Conservation (phyloP, 2,113 vertebrate species). For the Gallinago jamesoni region DNA sequence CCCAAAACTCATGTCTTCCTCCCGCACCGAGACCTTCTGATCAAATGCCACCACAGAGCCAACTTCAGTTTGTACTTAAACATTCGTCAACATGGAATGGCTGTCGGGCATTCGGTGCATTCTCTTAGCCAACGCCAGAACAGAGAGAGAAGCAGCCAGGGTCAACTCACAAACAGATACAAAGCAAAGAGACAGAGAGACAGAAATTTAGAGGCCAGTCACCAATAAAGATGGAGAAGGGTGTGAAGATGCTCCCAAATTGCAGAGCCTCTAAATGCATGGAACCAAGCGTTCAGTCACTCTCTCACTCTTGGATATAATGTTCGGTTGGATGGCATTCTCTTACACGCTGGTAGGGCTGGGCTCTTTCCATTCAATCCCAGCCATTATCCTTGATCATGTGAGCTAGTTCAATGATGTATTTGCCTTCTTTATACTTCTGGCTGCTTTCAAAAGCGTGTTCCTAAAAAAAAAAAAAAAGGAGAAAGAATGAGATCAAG, state of each 20-base stretch:
- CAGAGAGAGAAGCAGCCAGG: slow-evolving; percentile 78
- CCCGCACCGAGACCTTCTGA: not conserved
- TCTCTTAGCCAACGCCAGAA: slow-evolving; percentile 76
- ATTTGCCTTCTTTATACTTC: slow-evolving; percentile 99
- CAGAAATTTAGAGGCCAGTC: slow-evolving; percentile 80
- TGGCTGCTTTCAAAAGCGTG: slow-evolving; percentile 98
- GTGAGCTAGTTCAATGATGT: slow-evolving; percentile 98
- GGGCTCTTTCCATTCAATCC: slow-evolving; percentile 81
- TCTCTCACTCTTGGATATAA: slow-evolving; percentile 79
- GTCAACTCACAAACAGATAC: slow-evolving; percentile 82
- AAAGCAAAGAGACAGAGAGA: slow-evolving; percentile 86
- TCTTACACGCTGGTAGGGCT: slow-evolving; percentile 60
- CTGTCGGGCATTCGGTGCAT: slow-evolving; percentile 53
- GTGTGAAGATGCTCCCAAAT: slow-evolving; percentile 74
- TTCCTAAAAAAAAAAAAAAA: slow-evolving; percentile 77
- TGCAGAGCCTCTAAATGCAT: slow-evolving; percentile 79
- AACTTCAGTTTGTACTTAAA: not conserved
- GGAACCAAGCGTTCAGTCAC: slow-evolving; percentile 82
- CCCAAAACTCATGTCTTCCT: slow-evolving; percentile 26
- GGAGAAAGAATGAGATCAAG: not conserved
- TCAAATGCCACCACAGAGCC: slow-evolving; percentile 16
- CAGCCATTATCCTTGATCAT: slow-evolving; percentile 99
- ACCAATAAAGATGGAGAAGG: slow-evolving; percentile 77
- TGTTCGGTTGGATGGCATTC: slow-evolving; percentile 77
- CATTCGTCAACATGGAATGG: slow-evolving; percentile 36